Conservation (phyloP, 2,113 vertebrate species). For the Gallinago jamesoni region DNA sequence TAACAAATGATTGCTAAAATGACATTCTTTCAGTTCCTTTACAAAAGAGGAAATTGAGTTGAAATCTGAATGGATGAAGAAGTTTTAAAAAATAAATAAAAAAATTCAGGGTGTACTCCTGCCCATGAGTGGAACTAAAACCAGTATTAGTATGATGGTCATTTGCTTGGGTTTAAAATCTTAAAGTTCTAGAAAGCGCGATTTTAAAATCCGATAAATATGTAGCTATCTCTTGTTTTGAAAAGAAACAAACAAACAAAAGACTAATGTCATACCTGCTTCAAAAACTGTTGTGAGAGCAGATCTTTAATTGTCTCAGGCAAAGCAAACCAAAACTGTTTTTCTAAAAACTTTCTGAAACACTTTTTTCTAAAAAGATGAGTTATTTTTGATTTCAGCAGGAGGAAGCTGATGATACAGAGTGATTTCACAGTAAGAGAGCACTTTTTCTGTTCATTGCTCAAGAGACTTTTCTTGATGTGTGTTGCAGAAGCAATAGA, state of each 20-base stretch:
- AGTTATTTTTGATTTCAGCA: neutral
- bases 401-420: neutral
- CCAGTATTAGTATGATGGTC: neutral
- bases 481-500: neutral
- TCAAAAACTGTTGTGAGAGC: neutral
- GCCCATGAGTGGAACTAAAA: neutral
- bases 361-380: neutral
- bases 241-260: neutral
- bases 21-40: neutral
- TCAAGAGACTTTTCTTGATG: neutral
- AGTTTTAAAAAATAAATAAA: neutral
- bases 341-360: too few species aligned
- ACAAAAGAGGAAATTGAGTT: neutral
- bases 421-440: neutral
- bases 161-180: neutral
- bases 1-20: neutral
- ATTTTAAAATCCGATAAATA: neutral
- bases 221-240: neutral
- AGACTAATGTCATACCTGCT: neutral
- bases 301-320: neutral
- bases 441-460: neutral
- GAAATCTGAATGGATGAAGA: neutral
- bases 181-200: neutral
- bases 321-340: neutral
- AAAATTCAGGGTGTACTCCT: neutral